Evolutionary conservation across 1,140 invertebrate genomes (phyloP).

Genomic region (Bradynema listronoti): DNA sequence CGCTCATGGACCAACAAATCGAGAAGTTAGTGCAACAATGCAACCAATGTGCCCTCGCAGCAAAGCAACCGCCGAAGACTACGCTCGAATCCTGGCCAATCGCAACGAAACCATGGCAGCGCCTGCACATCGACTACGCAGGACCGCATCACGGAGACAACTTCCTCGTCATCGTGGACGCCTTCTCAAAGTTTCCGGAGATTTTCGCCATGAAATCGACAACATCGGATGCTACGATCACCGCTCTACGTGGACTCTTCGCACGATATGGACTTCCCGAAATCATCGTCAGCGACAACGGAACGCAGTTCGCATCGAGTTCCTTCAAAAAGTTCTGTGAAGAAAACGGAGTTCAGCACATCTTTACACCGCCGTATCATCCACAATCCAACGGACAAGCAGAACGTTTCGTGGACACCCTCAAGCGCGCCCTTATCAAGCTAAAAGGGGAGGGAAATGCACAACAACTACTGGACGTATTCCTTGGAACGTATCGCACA

Average conservation of each 20-base stretch:
- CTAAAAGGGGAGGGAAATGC: neutral
- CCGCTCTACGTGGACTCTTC: neutral
- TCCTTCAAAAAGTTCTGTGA: conserved; percentile 52
- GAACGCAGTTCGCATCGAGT: conserved; percentile 49
- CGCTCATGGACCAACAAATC: no score
- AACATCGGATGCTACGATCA: neutral
- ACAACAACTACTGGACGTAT: neutral
- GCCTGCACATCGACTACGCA: no score
- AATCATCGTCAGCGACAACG: conserved; percentile 57
- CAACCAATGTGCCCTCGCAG: no score
- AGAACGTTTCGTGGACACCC: conserved; percentile 54
- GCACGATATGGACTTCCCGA: conserved; percentile 34
- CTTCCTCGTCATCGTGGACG: no score
- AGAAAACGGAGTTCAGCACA: conserved; percentile 35
- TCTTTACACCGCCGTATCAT: conserved; percentile 44
- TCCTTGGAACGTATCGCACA: neutral
- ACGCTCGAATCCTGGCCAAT: no score
- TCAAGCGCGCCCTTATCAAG: conserved; percentile 22
- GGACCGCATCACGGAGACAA: no score
- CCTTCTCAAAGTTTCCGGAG: no score
- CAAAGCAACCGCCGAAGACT: no score
- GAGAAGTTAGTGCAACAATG: no score
- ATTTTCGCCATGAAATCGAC: neutral
- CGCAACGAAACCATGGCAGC: no score
- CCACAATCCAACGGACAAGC: conserved; percentile 52